Conservation (phyloP, 1,140 invertebrate species). For the Orchesella cincta region DNA sequence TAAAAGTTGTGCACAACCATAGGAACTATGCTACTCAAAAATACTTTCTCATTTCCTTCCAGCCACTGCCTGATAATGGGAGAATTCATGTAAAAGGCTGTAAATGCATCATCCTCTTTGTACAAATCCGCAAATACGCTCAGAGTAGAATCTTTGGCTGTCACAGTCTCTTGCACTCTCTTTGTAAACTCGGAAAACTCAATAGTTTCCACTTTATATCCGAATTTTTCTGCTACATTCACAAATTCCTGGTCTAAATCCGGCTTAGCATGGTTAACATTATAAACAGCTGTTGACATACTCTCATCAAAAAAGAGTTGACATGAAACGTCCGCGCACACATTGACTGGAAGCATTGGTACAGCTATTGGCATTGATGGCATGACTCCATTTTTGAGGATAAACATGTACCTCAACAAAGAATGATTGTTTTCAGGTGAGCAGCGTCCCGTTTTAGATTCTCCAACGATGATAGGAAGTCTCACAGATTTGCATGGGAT, state of each 20-base stretch:
- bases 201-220: not conserved
- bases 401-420: not conserved
- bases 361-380: not conserved
- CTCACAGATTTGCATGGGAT: not conserved
- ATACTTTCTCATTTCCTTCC: not conserved
- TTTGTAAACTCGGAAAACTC: not conserved
- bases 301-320: not conserved
- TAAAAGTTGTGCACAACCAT: not conserved
- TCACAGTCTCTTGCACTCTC: not conserved
- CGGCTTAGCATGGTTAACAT: not conserved
- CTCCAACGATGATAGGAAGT: not conserved
- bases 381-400: not conserved
- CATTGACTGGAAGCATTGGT: not conserved
- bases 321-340: not conserved
- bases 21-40: not conserved
- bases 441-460: slow-evolving; percentile 1
- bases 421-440: not conserved
- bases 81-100: not conserved
- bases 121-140: not conserved
- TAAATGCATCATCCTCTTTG: not conserved
- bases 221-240: not conserved
- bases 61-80: not conserved
- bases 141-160: not conserved
- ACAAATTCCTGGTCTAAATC: not conserved
- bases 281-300: not conserved